phyloP scores from a whole-genome alignment of 2,797 vertebrate species.

The Leuciscus waleckii region DNA sequence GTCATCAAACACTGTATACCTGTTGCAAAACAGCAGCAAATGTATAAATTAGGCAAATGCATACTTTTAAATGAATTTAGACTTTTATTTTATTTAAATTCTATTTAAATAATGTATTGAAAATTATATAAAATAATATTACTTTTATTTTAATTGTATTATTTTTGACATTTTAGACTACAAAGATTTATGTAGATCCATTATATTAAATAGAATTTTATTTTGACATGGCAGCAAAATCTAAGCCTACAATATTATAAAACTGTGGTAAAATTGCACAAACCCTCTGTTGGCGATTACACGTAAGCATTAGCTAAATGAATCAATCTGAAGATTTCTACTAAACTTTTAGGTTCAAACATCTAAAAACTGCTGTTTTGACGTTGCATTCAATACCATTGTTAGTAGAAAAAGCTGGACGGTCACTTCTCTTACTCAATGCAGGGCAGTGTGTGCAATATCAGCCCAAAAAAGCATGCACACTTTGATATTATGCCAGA shows the following conservation, averaged over 20 bases:
- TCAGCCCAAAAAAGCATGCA: background rate
- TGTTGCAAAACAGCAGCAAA: too few relatives aligned
- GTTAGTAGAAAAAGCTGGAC: background rate
- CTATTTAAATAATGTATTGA: background rate
- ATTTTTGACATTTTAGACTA: too few relatives aligned
- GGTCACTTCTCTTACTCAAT: background rate
- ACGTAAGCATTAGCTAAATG: background rate
- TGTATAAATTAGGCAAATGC: too few relatives aligned
- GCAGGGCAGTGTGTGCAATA: background rate
- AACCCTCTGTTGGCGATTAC: background rate
- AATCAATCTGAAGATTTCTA: background rate
- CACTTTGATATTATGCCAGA: background rate
- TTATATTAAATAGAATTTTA: too few relatives aligned
- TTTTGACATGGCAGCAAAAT: background rate
- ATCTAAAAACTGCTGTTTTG: background rate
- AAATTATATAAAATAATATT: background rate
- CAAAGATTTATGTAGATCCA: too few relatives aligned
- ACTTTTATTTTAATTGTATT: too few relatives aligned
- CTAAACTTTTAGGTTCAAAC: background rate
- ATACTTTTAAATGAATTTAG: too few relatives aligned
- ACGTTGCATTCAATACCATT: background rate
- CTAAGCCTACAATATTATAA: background rate
- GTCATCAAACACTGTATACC: too few relatives aligned
- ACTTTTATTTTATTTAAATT: background rate
- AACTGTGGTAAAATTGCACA: background rate